These are phyloP conservation scores for Tipula helvola DNA, from an alignment of 2,888 invertebrate species.

Conservation along the genomic window DNA sequence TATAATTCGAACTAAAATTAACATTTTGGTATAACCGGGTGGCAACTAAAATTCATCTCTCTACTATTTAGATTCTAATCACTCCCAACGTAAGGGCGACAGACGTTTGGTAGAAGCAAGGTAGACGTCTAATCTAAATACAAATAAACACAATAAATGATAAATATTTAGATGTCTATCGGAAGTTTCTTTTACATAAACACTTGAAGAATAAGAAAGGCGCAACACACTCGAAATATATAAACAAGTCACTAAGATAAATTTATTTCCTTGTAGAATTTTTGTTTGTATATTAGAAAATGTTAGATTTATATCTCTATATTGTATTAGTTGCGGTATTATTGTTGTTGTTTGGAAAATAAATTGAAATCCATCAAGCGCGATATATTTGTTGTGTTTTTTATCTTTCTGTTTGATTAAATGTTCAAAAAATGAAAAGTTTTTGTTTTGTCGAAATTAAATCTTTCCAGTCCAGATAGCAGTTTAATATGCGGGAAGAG, in stretches of 20 bases:
- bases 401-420: neutral
- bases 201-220: neutral
- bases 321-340: neutral
- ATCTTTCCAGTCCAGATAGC: neutral
- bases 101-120: neutral
- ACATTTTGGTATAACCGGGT: neutral
- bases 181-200: neutral
- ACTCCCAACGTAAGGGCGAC: neutral
- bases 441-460: neutral
- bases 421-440: neutral
- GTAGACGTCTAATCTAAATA: neutral
- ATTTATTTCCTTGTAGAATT: neutral
- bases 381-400: neutral
- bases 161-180: neutral
- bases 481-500: neutral
- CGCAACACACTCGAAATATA: neutral
- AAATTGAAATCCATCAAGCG: neutral
- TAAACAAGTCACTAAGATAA: neutral
- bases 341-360: neutral
- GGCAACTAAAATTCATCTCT: neutral
- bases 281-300: neutral
- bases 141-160: neutral
- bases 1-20: neutral
- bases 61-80: neutral
- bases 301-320: neutral